Conservation (phyloP, 2,113 vertebrate genomes). For the Boleophthalmus pectinirostris region DNA sequence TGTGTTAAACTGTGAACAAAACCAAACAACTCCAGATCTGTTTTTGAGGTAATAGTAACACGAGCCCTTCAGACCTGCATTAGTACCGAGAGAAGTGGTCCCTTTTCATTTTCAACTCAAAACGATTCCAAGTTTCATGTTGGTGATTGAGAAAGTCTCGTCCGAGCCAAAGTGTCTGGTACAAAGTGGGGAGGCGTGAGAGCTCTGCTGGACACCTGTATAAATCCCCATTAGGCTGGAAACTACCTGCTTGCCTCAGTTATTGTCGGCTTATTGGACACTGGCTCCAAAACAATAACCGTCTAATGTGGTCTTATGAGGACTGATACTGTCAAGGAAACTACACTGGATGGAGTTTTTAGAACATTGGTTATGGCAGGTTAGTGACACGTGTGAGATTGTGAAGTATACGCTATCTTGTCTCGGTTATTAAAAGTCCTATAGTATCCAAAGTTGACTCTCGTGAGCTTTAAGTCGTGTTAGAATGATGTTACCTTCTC, state of each 20-base stretch:
- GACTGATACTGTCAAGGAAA: constrained; percentile 32
- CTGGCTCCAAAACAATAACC: constrained; percentile 50
- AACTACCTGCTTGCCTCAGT: constrained; percentile 40
- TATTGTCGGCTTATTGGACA: constrained; percentile 46
- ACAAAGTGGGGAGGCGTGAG: constrained; percentile 55
- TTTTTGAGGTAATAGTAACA: too few relatives aligned
- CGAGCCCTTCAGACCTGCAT: too few relatives aligned
- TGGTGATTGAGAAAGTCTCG: constrained; percentile 11
- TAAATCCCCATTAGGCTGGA: constrained; percentile 58
- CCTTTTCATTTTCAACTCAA: too few relatives aligned
- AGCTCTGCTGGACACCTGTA: constrained; percentile 26
- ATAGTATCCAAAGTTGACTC: too few relatives aligned
- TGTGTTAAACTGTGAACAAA: too few relatives aligned
- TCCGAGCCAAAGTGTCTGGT: constrained; percentile 53
- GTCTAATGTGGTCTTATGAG: constrained; percentile 51
- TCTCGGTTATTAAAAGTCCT: too few relatives aligned
- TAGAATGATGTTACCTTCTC: too few relatives aligned
- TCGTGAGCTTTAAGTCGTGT: too few relatives aligned
- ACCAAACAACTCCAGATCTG: too few relatives aligned
- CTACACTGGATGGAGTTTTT: neutral
- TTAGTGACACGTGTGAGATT: neutral
- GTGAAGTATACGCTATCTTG: neutral
- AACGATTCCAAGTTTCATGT: neutral
- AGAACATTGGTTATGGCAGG: neutral
- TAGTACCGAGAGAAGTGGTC: too few relatives aligned